Conservation (phyloP, 2,888 invertebrate species). For the Julus scanicus region DNA sequence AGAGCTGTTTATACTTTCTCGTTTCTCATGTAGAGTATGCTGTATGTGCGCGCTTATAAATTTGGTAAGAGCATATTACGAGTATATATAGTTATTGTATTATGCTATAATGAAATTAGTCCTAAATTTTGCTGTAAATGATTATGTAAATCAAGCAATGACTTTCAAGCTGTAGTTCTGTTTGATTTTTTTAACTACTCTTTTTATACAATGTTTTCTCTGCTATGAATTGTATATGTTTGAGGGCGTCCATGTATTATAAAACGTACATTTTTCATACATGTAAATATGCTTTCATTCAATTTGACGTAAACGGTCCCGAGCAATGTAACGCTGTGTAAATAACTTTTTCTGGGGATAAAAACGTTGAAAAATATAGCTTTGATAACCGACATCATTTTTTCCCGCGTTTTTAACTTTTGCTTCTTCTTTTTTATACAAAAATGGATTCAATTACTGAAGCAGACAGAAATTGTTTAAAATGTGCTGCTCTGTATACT, state of each 20-base stretch:
- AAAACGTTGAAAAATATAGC: not conserved
- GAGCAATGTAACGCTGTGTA: not conserved
- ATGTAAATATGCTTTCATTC: not conserved
- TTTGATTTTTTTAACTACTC: not conserved
- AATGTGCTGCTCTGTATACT: not conserved
- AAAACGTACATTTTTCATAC: not conserved
- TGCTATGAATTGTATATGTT: not conserved
- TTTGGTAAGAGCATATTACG: not conserved
- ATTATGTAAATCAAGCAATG: not conserved
- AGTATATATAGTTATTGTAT: not conserved
- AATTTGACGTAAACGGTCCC: not conserved
- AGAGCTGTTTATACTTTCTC: not conserved
- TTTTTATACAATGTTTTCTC: not conserved
- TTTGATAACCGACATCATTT: slow-evolving; percentile 4
- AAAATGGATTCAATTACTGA: slow-evolving; percentile 1
- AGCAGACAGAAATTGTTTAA: slow-evolving; percentile 39
- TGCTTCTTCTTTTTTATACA: not conserved
- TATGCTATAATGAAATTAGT: too few species aligned
- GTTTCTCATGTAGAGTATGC: not conserved
- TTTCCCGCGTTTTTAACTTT: not conserved
- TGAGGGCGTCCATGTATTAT: not conserved
- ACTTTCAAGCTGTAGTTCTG: not conserved
- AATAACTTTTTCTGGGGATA: not conserved
- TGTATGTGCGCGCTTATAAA: not conserved
- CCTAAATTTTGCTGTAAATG: not conserved